A percentile compares a stretch with the other conserved stretches of the same genome.
Conservation (phyloP, 1,140 invertebrate species). For the Idris sp. region DNA sequence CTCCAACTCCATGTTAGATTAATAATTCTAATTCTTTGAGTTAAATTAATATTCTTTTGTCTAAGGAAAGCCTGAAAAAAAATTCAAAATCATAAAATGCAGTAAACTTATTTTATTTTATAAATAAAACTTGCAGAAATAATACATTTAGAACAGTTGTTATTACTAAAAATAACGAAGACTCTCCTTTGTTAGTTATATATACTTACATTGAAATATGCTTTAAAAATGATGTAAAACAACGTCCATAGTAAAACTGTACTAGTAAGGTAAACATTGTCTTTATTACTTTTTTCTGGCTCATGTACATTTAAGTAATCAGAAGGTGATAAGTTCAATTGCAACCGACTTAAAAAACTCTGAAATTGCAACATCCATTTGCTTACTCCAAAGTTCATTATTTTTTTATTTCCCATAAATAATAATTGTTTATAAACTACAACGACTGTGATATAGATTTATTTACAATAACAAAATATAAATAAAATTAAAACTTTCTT, state of each 20-base stretch:
- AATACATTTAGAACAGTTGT: too few species aligned
- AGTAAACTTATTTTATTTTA: too few species aligned
- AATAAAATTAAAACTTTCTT: too few species aligned
- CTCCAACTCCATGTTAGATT: conserved; percentile 45
- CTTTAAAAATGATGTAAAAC: conserved; percentile 4
- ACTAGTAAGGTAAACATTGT: conserved; percentile 23
- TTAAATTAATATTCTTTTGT: conserved; percentile 13
- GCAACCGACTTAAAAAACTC: conserved; percentile 1
- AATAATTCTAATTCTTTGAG: conserved; percentile 42
- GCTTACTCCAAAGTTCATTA: background rate
- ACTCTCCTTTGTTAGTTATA: too few species aligned
- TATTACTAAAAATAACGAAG: too few species aligned
- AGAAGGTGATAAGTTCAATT: conserved; percentile 5
- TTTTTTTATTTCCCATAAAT: background rate
- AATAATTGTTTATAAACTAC: too few species aligned
- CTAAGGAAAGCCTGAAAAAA: conserved; percentile 22
- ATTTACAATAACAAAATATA: too few species aligned
- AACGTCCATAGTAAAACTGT: conserved; percentile 20
- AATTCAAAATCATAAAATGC: background rate
- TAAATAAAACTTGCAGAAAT: too few species aligned
- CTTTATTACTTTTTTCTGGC: background rate
- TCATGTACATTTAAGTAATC: conserved; percentile 3
- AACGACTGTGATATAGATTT: too few species aligned
- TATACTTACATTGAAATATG: conserved; percentile 16
- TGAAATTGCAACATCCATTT: conserved; percentile 2